Percentiles rank a stretch among this genome's conserved stretches.
These are phyloP conservation scores for Dendronephthya gigantea DNA, from an alignment of 64 coral and sea anemone species.

Conservation along the genomic window DNA sequence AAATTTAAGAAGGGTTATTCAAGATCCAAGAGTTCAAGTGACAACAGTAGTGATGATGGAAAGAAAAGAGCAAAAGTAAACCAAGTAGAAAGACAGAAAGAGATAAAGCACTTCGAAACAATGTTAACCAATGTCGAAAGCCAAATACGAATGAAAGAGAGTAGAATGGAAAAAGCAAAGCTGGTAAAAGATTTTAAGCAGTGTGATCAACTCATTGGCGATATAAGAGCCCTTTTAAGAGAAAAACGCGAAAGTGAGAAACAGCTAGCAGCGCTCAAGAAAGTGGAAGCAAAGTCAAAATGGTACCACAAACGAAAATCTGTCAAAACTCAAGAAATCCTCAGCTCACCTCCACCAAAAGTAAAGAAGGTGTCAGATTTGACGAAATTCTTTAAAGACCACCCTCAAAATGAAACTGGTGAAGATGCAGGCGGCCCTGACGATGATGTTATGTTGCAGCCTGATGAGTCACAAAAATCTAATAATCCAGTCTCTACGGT, in stretches of 20 bases:
- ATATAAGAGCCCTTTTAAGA: neutral
- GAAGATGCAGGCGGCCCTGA: neutral
- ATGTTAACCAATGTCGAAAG: neutral
- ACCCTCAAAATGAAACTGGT: neutral
- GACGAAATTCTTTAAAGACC: neutral
- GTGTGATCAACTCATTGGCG: neutral
- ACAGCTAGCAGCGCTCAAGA: neutral
- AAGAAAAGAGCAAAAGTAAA: neutral
- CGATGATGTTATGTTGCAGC: neutral
- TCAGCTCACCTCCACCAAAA: neutral
- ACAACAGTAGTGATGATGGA: neutral
- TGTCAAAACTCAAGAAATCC: neutral
- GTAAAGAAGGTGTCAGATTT: neutral
- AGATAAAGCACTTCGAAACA: neutral
- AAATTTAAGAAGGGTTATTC: neutral
- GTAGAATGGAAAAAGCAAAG: neutral
- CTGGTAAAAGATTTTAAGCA: neutral
- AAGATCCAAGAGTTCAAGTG: neutral
- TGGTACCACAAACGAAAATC: neutral
- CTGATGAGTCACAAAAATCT: neutral
- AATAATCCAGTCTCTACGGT: neutral
- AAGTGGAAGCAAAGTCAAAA: neutral
- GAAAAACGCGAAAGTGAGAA: neutral
- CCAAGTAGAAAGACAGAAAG: neutral
- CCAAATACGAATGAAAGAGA: neutral